Base-by-base conservation (phyloP, 2,797 vertebrate genomes). In the Helicolenus hilgendorfi region DNA sequence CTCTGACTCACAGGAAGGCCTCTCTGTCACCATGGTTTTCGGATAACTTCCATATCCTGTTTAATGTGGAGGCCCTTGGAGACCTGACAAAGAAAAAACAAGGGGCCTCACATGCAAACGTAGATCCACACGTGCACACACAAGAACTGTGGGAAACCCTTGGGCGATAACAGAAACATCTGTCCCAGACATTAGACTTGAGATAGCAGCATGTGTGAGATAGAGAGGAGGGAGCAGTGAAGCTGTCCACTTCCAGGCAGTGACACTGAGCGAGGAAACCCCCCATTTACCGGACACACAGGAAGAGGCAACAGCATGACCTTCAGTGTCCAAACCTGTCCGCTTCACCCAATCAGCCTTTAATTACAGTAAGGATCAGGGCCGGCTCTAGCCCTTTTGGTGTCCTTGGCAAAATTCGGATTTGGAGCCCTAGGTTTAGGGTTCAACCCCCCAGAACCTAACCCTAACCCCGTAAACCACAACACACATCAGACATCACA, bases 11-110 rank as follows among this genome's bases (percentile, higher is more conserved):
- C 90, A 96, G 94, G 92, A 96, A 96, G 84, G 68, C 55, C 31
- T 81, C 60, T 73, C 72, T 67, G 88, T 94, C 93, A 79, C 92
- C 80, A 90, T 89, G 88, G 86, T 92, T 91, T 93, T 91, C 74
- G 92, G 91, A 97, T 92, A 94, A 92, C 87, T 84, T 85, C 77
- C 53, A 89, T 92, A 93, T 97, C 97, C 97, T 97, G 95, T 96
- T 96, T 94, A 91, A 95, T 93, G 84, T 77, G 72, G 75, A 88
- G 85, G 81, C 38, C 90, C 79, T 86, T 24, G 10, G 91, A 86
- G 84, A n/a, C 70, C 83, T 87, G 71, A 79, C 33, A 67, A 76
- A 45, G 62, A 84, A 69, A 89, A 84, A 89, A 90, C 81, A 92
- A 76, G 64, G 74, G 83, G 72, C 80, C 88, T 81, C 82, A 77